Percentiles rank a stretch among this genome's conserved stretches.
Conservation (phyloP, 2,113 vertebrate species). For the Calidris pygmaea region DNA sequence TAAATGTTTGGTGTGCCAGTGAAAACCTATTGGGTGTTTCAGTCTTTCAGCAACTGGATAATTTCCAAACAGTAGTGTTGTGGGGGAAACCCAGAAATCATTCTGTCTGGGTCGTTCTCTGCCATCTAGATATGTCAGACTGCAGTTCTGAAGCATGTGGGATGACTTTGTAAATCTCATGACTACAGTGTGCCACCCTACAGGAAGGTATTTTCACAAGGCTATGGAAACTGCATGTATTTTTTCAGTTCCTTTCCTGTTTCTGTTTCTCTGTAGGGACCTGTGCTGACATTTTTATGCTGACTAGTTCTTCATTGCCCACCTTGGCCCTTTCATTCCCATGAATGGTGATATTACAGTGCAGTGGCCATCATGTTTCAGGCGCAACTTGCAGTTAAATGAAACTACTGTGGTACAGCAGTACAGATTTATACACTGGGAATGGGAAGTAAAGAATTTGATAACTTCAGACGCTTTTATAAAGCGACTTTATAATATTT, state of each 20-base stretch:
- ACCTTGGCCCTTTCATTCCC: neutral
- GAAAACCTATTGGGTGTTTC: neutral
- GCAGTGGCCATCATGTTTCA: neutral
- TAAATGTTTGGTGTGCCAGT: neutral
- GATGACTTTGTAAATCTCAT: neutral
- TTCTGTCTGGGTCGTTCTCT: neutral
- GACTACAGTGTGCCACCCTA: neutral
- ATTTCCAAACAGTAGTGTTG: neutral
- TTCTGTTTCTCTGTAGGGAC: neutral
- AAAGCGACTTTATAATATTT: neutral
- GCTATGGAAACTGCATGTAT: neutral
- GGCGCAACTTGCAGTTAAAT: neutral
- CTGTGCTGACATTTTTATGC: neutral
- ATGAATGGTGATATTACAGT: neutral
- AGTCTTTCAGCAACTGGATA: neutral
- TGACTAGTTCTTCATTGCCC: neutral
- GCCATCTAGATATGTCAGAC: neutral
- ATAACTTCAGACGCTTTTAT: neutral
- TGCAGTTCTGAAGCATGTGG: neutral
- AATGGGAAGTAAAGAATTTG: neutral
- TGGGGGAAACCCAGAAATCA: neutral
- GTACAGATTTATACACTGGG: neutral
- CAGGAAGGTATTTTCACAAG: neutral
- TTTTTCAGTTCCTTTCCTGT: neutral
- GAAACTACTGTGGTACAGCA: neutral